These are phyloP conservation scores for Bubo scandiacus DNA, from an alignment of 2,113 vertebrate genomes.

Conservation along the genomic window DNA sequence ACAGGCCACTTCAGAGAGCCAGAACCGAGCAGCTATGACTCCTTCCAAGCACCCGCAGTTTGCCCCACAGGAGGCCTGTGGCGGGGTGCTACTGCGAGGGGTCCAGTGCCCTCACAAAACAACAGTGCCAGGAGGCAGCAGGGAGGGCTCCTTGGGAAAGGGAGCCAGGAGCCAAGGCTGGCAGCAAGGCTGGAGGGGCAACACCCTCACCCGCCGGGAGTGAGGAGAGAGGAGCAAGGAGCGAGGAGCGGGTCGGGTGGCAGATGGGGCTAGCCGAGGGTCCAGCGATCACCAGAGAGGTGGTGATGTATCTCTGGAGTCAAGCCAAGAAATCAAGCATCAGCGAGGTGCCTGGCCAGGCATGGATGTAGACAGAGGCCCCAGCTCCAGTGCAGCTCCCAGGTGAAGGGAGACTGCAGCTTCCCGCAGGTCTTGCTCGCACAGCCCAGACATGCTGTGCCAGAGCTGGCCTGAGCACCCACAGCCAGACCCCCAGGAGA, in stretches of 20 bases:
- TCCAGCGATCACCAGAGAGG: fast-evolving
- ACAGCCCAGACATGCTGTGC: fast-evolving
- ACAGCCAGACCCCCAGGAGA: background rate
- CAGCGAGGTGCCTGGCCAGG: fast-evolving
- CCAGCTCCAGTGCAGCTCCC: fast-evolving
- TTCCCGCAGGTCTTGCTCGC: background rate
- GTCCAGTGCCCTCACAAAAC: background rate
- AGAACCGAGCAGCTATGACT: background rate
- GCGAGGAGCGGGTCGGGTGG: fast-evolving
- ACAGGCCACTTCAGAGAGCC: fast-evolving
- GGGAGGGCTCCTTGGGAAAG: no score
- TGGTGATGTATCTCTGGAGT: background rate
- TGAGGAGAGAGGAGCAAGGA: background rate
- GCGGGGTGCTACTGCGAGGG: no score
- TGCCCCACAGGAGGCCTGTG: fast-evolving
- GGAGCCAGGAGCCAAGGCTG: background rate
- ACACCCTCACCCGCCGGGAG: no score
- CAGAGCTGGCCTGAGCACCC: background rate
- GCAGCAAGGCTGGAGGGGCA: background rate
- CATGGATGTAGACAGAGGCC: background rate
- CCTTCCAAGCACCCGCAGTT: background rate
- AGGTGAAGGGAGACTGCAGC: fast-evolving
- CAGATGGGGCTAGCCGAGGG: background rate
- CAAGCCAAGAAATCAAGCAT: background rate
- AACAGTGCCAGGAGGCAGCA: background rate